Conservation (phyloP, 2,888 invertebrate species). For the Eurytoma californica region DNA sequence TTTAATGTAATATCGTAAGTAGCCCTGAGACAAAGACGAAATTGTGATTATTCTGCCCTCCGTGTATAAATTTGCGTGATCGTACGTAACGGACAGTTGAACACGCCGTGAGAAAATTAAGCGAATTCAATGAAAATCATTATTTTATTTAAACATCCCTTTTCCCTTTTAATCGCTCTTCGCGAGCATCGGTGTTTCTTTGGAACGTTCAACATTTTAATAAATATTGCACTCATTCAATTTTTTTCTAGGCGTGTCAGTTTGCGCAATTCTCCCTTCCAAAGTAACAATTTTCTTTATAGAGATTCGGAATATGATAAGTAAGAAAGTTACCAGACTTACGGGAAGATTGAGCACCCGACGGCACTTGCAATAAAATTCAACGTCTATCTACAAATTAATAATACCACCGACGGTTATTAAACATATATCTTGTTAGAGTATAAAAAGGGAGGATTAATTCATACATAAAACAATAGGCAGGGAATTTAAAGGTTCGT, state of each 20-base stretch:
- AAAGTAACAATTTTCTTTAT: conserved; percentile 21
- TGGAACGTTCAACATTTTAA: not conserved
- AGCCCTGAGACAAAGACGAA: too few relatives aligned
- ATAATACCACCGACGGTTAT: conserved; percentile 66
- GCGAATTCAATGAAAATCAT: too few relatives aligned
- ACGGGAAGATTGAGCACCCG: conserved; percentile 33
- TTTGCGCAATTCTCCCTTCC: conserved; percentile 28
- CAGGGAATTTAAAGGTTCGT: not conserved
- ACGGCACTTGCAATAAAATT: conserved; percentile 24
- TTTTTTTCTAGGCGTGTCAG: conserved; percentile 1
- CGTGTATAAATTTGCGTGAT: conserved; percentile 5
- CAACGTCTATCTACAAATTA: conserved; percentile 67
- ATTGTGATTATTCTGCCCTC: too few relatives aligned
- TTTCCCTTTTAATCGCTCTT: conserved; percentile 19
- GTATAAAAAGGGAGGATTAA: conserved; percentile 14
- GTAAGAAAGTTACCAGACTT: conserved; percentile 43
- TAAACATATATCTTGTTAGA: conserved; percentile 26
- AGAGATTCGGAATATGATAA: conserved; percentile 36
- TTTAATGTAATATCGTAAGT: conserved; percentile 9
- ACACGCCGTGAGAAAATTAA: too few relatives aligned
- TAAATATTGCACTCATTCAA: too few relatives aligned
- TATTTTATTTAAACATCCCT: not conserved
- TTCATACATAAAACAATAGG: conserved; percentile 6
- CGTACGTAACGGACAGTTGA: too few relatives aligned
- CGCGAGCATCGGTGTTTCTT: too few relatives aligned